Percentiles rank a stretch among this genome's conserved stretches.
Evolutionary conservation across 2,113 vertebrate species (phyloP).

Genomic region (Pelodiscus sinensis): DNA sequence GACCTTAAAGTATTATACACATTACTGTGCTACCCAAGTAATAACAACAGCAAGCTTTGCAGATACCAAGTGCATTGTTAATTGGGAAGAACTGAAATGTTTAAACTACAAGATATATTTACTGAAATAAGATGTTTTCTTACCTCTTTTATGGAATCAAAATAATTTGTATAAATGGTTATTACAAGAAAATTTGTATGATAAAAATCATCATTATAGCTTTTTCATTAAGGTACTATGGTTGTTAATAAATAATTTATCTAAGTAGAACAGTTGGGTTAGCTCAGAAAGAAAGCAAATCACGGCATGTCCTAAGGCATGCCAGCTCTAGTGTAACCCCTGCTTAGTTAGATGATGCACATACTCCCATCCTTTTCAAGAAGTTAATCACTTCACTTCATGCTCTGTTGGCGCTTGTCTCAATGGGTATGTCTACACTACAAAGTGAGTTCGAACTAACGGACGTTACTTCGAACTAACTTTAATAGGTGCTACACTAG

Average conservation of each 20-base stretch:
- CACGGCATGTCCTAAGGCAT: background rate
- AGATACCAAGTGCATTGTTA: background rate
- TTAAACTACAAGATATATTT: background rate
- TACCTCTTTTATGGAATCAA: background rate
- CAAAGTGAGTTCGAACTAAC: too few relatives aligned
- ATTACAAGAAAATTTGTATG: background rate
- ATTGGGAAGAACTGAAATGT: background rate
- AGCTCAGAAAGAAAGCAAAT: background rate
- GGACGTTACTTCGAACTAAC: too few relatives aligned
- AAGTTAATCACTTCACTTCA: background rate
- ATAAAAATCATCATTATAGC: background rate
- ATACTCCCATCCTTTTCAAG: background rate
- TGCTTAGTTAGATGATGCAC: background rate
- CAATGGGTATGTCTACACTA: too few relatives aligned
- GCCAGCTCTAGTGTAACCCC: background rate
- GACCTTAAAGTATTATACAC: background rate
- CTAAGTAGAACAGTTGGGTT: background rate
- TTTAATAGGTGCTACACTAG: too few relatives aligned
- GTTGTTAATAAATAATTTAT: background rate
- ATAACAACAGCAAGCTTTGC: background rate
- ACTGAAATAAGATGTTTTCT: background rate
- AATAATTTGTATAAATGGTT: background rate
- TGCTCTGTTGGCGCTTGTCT: background rate
- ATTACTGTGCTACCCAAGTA: background rate
- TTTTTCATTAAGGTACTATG: background rate